Conservation (phyloP, 37 sponge, comb jelly and placozoan species). For the Spongilla lacustris region DNA sequence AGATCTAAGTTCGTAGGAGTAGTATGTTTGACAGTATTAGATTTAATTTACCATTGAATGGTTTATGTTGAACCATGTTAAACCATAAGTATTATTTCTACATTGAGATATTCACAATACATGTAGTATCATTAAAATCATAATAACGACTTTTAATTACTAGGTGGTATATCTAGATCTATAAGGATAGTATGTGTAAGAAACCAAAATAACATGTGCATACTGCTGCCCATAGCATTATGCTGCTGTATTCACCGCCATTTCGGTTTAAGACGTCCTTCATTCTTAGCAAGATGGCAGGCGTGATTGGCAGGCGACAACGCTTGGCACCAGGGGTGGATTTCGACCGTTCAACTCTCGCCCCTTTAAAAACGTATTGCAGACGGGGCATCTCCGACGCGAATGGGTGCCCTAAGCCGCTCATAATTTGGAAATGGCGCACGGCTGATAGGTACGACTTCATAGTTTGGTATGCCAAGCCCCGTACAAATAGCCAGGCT, state of each 20-base stretch:
- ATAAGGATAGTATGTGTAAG: no score
- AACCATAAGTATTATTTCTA: no score
- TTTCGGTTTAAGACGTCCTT: slow-evolving; percentile 4
- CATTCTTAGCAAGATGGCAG: slow-evolving; percentile 30
- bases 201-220: slow-evolving; percentile 58
- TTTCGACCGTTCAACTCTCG: slow-evolving; percentile 12
- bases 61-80: no score
- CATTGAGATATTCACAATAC: no score
- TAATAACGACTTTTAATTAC: no score
- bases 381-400: slow-evolving; percentile 8
- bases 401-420: slow-evolving; percentile 14
- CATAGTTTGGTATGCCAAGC: not conserved
- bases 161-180: no score
- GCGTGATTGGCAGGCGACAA: slow-evolving; percentile 56
- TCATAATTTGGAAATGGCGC: slow-evolving; percentile 31
- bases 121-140: no score
- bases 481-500: not conserved
- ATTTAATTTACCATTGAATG: no score
- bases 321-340: not conserved
- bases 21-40: no score
- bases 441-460: slow-evolving; percentile 17
- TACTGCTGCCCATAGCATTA: slow-evolving; percentile 51
- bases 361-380: not conserved
- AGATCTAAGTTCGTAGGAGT: no score
- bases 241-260: not conserved